Percentiles rank a stretch among this genome's conserved stretches.
Conservation (phyloP, 1,140 invertebrate genomes). For the Trachymyrmex cornetzi region DNA sequence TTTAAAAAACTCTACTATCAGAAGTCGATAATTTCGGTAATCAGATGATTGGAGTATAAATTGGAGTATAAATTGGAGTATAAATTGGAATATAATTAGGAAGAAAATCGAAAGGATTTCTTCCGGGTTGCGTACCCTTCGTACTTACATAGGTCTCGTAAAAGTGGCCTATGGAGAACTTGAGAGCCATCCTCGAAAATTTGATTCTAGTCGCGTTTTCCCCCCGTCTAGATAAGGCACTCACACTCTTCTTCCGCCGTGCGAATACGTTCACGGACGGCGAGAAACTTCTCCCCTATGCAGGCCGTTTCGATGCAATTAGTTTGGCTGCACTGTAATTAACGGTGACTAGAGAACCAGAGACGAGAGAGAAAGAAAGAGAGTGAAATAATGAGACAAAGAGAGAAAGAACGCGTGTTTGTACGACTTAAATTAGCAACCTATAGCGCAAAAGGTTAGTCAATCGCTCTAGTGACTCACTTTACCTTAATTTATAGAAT, state of each 20-base stretch:
- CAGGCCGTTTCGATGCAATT: constrained; percentile 78
- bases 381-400: constrained; percentile 73
- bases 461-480: constrained; percentile 81
- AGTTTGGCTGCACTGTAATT: constrained; percentile 80
- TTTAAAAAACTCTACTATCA: neutral
- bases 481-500: constrained; percentile 77
- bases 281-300: constrained; percentile 54
- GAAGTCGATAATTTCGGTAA: neutral
- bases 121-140: neutral
- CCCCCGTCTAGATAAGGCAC: neutral
- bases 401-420: constrained; percentile 71
- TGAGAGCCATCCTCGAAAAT: constrained; percentile 80
- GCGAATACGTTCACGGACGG: constrained; percentile 38
- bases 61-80: neutral
- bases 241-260: constrained; percentile 54
- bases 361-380: constrained; percentile 57
- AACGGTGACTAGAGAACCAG: constrained; percentile 76
- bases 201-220: neutral
- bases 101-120: neutral
- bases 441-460: constrained; percentile 84
- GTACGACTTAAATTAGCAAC: constrained; percentile 86
- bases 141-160: constrained; percentile 85
- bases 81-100: too few relatives aligned
- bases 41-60: neutral
- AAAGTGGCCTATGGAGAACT: constrained; percentile 84